Base-by-base conservation (phyloP, 2,888 invertebrate genomes). In the Acrobasis consociella region DNA sequence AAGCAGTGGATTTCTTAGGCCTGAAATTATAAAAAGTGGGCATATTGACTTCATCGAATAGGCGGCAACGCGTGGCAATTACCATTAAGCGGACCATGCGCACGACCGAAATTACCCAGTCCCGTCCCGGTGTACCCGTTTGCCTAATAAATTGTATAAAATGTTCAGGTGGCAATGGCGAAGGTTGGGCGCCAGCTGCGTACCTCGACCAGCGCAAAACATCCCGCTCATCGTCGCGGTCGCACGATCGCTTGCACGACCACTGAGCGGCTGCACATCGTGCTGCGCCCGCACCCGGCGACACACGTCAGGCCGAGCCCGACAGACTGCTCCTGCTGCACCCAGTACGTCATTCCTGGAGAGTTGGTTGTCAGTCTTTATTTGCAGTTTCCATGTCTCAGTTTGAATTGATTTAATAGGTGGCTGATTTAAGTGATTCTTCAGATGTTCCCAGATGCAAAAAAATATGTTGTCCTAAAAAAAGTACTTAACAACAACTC, bases 101-200 rank as follows among this genome's bases (percentile, higher is more conserved):
- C 31, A 31, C 8, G 31, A 7, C 31, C n/a, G n/a, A n/a, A n/a
- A n/a, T n/a, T n/a, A n/a, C n/a, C n/a, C n/a, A n/a, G n/a, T n/a
- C n/a, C 31, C 31, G 31, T 31, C 2, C 22, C 22, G 22, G 31
- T 31, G 31, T 31, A 31, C 31, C 31, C 0, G 31, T 31, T 7
- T 31, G 31, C 8, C 31, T 31, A 31, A 5, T 31, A 31, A 31
- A 31, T 8, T 31, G n/a, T 37, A 1, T 59, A 17, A 22, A 37
- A 16, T 59, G 15, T 53, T 58, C 83, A 93, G 88, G 87, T 90
- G 96, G 95, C 72, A 94, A 94, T 72, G 93, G 95, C 79, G 97
- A 97, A 89, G 98, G 98, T 72, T 99, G 98, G 98, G 98, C 97
- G 65, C 98, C 98, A 63, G 97, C 97, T 60, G 97, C 97, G 42